phyloP scores from a whole-genome alignment of 2,113 vertebrate species.

The Charina bottae region DNA sequence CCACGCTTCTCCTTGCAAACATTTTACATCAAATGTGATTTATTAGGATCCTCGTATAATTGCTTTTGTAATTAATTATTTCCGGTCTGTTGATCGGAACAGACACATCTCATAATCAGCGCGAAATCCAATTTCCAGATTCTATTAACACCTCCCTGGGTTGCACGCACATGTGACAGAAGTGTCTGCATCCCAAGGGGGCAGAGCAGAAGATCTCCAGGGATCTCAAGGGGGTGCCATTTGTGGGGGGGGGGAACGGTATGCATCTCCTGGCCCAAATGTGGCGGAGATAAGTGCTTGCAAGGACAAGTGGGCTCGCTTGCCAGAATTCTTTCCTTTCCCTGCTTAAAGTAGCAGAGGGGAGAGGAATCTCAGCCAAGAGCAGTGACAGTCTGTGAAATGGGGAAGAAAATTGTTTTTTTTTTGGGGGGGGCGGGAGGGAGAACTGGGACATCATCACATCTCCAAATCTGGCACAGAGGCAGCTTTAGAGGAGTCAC shows the following conservation, averaged over 20 bases:
- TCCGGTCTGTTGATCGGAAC: slow-evolving; percentile 74
- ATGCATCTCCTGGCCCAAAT: not conserved
- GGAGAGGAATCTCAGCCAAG: not conserved
- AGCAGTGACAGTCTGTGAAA: not conserved
- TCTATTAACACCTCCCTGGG: slow-evolving; percentile 35
- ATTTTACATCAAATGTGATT: slow-evolving; percentile 69
- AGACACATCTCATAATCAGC: slow-evolving; percentile 73
- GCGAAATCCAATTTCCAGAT: slow-evolving; percentile 71
- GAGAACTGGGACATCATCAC: not conserved
- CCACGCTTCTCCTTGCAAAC: not conserved
- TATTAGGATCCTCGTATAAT: slow-evolving; percentile 74
- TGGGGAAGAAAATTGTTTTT: not conserved
- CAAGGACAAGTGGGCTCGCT: too few relatives aligned
- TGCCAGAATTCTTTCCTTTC: not conserved
- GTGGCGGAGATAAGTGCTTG: too few relatives aligned
- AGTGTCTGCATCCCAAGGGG: not conserved
- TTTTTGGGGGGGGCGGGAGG: not conserved
- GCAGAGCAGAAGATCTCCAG: not conserved
- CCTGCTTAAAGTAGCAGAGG: not conserved
- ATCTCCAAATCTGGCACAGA: not conserved
- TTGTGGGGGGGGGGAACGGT: rapidly evolving
- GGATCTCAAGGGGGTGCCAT: not conserved
- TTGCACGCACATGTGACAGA: not conserved
- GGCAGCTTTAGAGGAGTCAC: too few relatives aligned
- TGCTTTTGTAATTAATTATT: slow-evolving; percentile 84